Conservation (phyloP, 2,888 invertebrate species). For the Phyllotreta cruciferae region DNA sequence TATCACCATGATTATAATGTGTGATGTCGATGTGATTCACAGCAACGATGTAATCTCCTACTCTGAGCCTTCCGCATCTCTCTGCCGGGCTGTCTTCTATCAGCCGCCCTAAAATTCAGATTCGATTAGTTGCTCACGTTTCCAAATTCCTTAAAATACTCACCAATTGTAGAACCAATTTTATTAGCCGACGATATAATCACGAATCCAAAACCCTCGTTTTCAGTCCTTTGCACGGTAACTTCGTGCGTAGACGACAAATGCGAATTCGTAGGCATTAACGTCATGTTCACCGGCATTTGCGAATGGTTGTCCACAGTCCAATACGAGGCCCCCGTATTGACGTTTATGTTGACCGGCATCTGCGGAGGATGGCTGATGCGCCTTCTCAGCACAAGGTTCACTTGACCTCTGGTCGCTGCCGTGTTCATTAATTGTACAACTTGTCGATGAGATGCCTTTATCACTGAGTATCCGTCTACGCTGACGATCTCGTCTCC, state of each 20-base stretch:
- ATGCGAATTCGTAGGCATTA: slow-evolving; percentile 42
- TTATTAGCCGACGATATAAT: slow-evolving; percentile 95
- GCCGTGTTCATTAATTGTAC: slow-evolving; percentile 92
- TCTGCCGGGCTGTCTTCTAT: slow-evolving; percentile 97
- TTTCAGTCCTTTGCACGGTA: slow-evolving; percentile 86
- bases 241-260: slow-evolving; percentile 85
- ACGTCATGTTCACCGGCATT: slow-evolving; percentile 42
- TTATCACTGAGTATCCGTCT: slow-evolving; percentile 72
- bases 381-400: slow-evolving; percentile 72
- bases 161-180: slow-evolving; percentile 87
- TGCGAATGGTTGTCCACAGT: slow-evolving; percentile 44
- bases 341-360: slow-evolving; percentile 34
- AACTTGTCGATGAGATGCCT: slow-evolving; percentile 91
- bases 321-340: slow-evolving; percentile 46
- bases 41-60: slow-evolving; percentile 95
- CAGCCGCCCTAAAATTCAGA: slow-evolving; percentile 77
- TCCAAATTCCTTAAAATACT: slow-evolving; percentile 37
- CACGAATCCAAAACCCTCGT: slow-evolving; percentile 98
- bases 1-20: slow-evolving; percentile 93
- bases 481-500: slow-evolving; percentile 96
- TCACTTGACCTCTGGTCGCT: slow-evolving; percentile 81
- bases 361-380: slow-evolving; percentile 49
- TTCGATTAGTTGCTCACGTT: background rate
- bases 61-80: slow-evolving; percentile 85
- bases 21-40: slow-evolving; percentile 93